A percentile compares a stretch with the other conserved stretches of the same genome.
phyloP scores from a whole-genome alignment of 2,113 vertebrate species.

The Brienomyrus brachyistius region DNA sequence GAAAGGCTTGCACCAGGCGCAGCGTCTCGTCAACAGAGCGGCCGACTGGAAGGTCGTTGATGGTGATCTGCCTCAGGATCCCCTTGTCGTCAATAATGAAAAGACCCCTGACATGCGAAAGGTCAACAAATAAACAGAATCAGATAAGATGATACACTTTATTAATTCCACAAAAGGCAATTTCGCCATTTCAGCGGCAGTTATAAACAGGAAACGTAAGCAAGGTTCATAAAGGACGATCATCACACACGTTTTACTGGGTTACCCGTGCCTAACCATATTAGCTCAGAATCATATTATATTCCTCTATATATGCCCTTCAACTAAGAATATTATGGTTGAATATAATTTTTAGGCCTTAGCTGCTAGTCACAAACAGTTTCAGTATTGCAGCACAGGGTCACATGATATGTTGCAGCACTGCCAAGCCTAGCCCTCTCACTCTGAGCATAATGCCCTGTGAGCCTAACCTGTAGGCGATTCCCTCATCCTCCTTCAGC shows the following conservation, averaged over 20 bases:
- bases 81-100: slow-evolving; percentile 95
- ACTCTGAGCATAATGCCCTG: not conserved
- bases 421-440: not conserved
- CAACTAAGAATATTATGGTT: not conserved
- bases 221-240: not conserved
- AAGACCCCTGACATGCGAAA: slow-evolving; percentile 68
- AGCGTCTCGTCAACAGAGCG: slow-evolving; percentile 90
- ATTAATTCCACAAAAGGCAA: not conserved
- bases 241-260: not conserved
- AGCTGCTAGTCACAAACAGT: not conserved
- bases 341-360: not conserved
- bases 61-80: slow-evolving; percentile 90
- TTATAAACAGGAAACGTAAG: not conserved
- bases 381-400: not conserved
- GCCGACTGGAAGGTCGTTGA: slow-evolving; percentile 98
- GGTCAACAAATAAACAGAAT: not conserved
- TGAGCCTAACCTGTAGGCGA: slow-evolving; percentile 80
- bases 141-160: not conserved
- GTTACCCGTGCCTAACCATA: not conserved
- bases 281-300: too few species aligned
- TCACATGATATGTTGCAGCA: not conserved
- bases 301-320: not conserved
- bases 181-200: not conserved
- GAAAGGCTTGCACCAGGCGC: slow-evolving; percentile 92
- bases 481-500: slow-evolving; percentile 89